Evolutionary conservation across 1,140 invertebrate species (phyloP).

Genomic region (Danaus plexippus): DNA sequence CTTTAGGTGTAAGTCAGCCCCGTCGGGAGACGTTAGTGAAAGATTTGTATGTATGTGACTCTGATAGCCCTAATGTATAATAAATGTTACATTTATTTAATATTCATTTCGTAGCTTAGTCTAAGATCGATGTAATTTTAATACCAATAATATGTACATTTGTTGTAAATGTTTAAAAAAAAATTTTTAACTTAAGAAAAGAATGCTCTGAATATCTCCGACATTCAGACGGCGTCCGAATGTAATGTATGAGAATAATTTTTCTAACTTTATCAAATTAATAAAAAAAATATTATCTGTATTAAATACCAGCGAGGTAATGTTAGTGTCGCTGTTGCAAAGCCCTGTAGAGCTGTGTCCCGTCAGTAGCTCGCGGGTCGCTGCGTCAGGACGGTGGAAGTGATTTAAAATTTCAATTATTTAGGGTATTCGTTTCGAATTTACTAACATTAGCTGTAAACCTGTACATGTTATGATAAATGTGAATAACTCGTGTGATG

Average conservation of each 20-base stretch:
- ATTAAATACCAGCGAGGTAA: too few species aligned
- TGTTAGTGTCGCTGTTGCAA: too few species aligned
- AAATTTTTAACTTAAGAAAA: constrained; percentile 3
- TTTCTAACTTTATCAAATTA: too few species aligned
- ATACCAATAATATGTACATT: constrained; percentile 30
- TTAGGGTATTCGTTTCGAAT: constrained; percentile 63
- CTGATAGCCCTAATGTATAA: constrained; percentile 25
- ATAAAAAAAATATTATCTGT: too few species aligned
- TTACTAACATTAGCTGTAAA: constrained; percentile 61
- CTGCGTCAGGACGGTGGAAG: constrained; percentile 22
- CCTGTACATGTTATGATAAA: constrained; percentile 51
- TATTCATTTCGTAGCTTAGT: constrained; percentile 28
- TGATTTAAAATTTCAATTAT: constrained; percentile 36
- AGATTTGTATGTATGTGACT: constrained; percentile 5
- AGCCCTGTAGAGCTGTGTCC: too few species aligned
- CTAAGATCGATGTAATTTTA: constrained; percentile 24
- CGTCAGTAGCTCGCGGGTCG: constrained; percentile 18
- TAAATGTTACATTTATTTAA: constrained; percentile 33
- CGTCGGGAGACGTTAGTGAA: neutral
- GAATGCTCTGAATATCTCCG: constrained; percentile 1
- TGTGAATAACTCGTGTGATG: constrained; percentile 68
- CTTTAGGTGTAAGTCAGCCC: neutral
- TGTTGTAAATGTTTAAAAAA: constrained; percentile 45
- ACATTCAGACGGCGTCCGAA: neutral
- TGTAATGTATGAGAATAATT: too few species aligned